Evolutionary conservation across 2,888 invertebrate genomes (phyloP).

Genomic region (Thysanoteuthis rhombus): DNA sequence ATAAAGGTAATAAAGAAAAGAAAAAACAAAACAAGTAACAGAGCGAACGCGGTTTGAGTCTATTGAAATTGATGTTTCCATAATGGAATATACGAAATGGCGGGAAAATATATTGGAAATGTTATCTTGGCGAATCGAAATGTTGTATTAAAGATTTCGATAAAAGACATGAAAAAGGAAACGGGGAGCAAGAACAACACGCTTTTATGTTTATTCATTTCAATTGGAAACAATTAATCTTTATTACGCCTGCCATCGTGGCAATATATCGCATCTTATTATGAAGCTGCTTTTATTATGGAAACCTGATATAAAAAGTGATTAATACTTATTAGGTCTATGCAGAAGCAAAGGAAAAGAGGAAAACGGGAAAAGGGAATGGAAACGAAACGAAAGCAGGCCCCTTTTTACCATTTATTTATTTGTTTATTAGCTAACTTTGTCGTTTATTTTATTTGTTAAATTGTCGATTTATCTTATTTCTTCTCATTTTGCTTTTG

Average conservation of each 20-base stretch:
- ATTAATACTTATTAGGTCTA: constrained; percentile 12
- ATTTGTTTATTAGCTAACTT: background rate
- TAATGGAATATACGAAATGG: background rate
- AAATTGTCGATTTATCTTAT: background rate
- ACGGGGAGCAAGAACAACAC: background rate
- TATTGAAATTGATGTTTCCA: background rate
- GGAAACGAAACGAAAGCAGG: background rate
- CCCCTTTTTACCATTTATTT: background rate
- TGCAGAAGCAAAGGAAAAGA: background rate
- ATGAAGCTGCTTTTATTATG: background rate
- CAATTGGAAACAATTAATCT: background rate
- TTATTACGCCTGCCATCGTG: constrained; percentile 12
- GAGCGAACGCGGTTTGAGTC: background rate
- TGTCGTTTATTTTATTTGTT: background rate
- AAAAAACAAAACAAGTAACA: background rate
- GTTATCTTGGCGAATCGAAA: background rate
- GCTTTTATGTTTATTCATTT: background rate
- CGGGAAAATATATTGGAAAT: background rate
- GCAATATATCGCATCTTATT: background rate
- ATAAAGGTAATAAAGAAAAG: background rate
- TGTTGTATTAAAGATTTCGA: constrained; percentile 1
- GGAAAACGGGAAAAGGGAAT: too few species aligned
- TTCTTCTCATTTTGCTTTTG: background rate
- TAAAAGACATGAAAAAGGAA: background rate
- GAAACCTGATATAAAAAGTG: constrained; percentile 12